phyloP scores from a whole-genome alignment of 1,140 invertebrate genomes.

The Argopecten irradians region DNA sequence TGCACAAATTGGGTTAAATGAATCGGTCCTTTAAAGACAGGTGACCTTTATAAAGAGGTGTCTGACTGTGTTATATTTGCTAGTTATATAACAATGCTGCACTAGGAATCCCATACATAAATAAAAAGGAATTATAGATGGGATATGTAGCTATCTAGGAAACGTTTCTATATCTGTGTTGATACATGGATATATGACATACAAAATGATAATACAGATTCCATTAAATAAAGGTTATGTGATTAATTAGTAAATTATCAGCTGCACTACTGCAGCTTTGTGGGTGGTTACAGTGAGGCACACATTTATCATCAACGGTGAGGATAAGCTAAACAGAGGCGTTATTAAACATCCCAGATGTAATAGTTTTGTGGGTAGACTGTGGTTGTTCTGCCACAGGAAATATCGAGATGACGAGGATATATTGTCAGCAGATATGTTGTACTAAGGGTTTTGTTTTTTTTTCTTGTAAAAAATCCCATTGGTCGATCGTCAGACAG shows the following conservation, averaged over 20 bases:
- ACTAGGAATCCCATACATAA: too few relatives aligned
- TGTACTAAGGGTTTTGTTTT: background rate
- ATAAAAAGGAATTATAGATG: too few relatives aligned
- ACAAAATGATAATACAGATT: background rate
- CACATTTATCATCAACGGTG: background rate
- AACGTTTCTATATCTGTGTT: background rate
- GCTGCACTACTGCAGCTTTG: background rate
- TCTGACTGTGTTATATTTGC: too few relatives aligned
- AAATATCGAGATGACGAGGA: background rate
- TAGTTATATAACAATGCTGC: too few relatives aligned
- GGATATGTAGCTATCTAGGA: too few relatives aligned
- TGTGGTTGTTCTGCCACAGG: background rate
- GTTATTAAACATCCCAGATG: background rate
- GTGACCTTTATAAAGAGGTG: too few relatives aligned
- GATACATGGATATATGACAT: background rate
- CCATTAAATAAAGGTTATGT: background rate
- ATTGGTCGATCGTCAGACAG: background rate
- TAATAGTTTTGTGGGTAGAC: background rate
- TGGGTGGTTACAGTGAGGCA: background rate
- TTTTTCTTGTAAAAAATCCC: background rate
- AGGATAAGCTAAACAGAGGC: background rate
- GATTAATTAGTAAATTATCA: background rate
- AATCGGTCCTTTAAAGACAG: too few relatives aligned
- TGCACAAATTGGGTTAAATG: too few relatives aligned
- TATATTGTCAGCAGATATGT: slow-evolving; percentile 1